phyloP scores from a whole-genome alignment of 2,888 invertebrate species.

The Vanessa cardui region DNA sequence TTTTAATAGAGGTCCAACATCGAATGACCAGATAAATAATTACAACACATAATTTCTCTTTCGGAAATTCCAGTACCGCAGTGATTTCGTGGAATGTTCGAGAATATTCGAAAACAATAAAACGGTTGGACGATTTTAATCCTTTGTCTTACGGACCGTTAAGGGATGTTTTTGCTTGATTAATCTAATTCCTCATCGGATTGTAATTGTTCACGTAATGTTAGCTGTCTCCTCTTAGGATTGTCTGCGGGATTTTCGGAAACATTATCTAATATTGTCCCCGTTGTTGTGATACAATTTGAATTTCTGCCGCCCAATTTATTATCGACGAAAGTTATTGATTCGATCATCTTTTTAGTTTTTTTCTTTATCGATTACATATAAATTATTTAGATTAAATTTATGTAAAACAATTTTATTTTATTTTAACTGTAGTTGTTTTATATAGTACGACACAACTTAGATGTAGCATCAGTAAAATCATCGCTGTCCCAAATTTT shows the following conservation, averaged over 20 bases:
- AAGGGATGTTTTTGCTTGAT: constrained; percentile 68
- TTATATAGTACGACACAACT: too few species aligned
- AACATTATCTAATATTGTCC: constrained; percentile 20
- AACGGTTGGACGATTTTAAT: constrained; percentile 66
- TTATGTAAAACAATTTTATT: not conserved
- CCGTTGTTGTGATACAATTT: constrained; percentile 7
- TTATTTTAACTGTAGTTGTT: too few species aligned
- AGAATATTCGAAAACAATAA: constrained; percentile 69
- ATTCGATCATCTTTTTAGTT: not conserved
- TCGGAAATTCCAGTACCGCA: constrained; percentile 11
- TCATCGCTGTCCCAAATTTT: too few species aligned
- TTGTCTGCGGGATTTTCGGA: constrained; percentile 19
- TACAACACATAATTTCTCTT: constrained; percentile 14
- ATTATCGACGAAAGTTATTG: not conserved
- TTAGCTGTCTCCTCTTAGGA: constrained; percentile 33
- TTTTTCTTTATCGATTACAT: not conserved
- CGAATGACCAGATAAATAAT: constrained; percentile 21
- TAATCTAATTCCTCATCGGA: constrained; percentile 63
- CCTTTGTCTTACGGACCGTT: constrained; percentile 61
- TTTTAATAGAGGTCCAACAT: constrained; percentile 4
- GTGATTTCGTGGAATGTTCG: constrained; percentile 37
- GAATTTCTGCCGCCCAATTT: not conserved
- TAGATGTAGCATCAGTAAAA: too few species aligned
- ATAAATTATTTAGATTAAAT: not conserved
- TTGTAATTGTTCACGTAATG: constrained; percentile 59